These are phyloP conservation scores for Phoxinus phoxinus DNA, from an alignment of 2,113 vertebrate genomes.

Conservation along the genomic window DNA sequence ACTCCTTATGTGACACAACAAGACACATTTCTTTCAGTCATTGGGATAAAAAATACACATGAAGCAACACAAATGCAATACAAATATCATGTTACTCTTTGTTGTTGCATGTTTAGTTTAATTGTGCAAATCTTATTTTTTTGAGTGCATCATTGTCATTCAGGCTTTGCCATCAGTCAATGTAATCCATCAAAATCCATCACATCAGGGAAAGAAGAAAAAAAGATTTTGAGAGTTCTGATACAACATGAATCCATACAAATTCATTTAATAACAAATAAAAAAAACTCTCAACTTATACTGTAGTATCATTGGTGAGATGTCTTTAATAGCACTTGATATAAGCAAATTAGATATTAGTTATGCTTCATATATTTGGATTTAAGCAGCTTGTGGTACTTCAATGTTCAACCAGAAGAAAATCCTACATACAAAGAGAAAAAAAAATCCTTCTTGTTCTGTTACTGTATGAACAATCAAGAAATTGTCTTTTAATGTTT, in stretches of 20 bases:
- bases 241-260: conserved; percentile 10
- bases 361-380: conserved; percentile 15
- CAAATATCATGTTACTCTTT: background rate
- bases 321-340: conserved; percentile 14
- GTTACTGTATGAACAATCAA: background rate
- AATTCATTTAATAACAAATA: conserved; percentile 28
- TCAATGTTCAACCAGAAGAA: background rate
- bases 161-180: background rate
- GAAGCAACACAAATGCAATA: conserved; percentile 15
- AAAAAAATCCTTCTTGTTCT: background rate
- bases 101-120: conserved; percentile 16
- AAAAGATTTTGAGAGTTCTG: background rate
- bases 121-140: conserved; percentile 46
- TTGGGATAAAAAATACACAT: conserved; percentile 16
- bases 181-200: conserved; percentile 3
- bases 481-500: background rate
- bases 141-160: conserved; percentile 30
- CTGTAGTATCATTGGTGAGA: conserved; percentile 19
- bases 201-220: conserved; percentile 5
- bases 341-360: conserved; percentile 20
- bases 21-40: conserved; percentile 9
- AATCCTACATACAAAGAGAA: background rate
- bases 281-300: background rate
- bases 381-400: conserved; percentile 2
- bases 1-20: background rate